Base-by-base conservation (phyloP, 1,140 invertebrate genomes). In the Drosophila ohnishii region DNA sequence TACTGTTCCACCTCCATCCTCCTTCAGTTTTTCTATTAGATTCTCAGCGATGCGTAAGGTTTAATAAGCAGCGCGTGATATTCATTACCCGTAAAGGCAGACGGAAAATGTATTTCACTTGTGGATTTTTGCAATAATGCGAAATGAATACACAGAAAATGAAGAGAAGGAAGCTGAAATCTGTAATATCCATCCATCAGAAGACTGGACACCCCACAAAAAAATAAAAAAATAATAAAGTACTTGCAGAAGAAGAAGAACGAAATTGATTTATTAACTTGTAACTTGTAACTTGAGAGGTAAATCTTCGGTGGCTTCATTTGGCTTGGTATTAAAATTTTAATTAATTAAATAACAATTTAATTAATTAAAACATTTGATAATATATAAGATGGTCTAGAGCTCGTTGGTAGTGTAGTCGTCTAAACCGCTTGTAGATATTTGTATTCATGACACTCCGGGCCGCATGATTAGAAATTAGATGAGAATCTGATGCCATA, bases 61-160 rank as follows among this genome's bases (percentile, higher is more conserved):
- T 86, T 87, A 86, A 86, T 86, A 86, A 87, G 82, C 79, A 82
- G 79, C 75, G 83, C 82, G 82, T 86, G 82, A 87, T 87, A 87
- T 87, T 86, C 82, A 86, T 86, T 86, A 87, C 51, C 75, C 60
- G 53, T 53, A 53, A 40, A 39, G 30, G 30, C 35, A 39, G 28
- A 6, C n/a, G 16, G 28, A 48, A 79, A 79, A 83, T 69, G 64
- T 85, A 75, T 69, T 82, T 65, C 25, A 60, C 74, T 35, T 55
- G 80, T 79, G 75, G 83, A 86, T 83, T 87, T 87, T 88, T 84
- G 79, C 80, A 87, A 88, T 88, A 82, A 86, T 85, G 81, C 66
- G 75, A 87, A 86, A 82, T 86, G 82, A 86, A 87, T 86, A 86
- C 62, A 62, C 60, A 63, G 55, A 58, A 50, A 37, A 28, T 19